Evolutionary conservation across 2,113 vertebrate genomes (phyloP).

Genomic region (Ophthalmolycus amberensis): DNA sequence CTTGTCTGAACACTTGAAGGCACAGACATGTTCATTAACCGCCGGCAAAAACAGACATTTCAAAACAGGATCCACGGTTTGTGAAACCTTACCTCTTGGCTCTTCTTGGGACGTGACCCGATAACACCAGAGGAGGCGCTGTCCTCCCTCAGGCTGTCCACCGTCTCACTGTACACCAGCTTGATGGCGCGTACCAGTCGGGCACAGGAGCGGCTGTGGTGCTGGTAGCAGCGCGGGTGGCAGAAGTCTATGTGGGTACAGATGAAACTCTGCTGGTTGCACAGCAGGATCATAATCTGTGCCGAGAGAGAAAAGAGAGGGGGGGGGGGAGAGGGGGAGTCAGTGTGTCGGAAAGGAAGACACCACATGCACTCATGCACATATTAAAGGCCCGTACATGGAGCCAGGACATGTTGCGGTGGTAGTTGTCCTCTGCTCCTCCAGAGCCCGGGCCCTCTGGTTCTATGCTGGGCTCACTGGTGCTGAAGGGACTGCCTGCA

Average conservation of each 20-base stretch:
- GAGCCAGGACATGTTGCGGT: conserved; percentile 98
- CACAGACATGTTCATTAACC: not conserved
- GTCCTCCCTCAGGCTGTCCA: conserved; percentile 92
- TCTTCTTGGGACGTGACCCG: conserved; percentile 89
- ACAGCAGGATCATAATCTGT: conserved; percentile 97
- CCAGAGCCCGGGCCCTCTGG: conserved; percentile 91
- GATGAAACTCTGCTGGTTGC: conserved; percentile 99
- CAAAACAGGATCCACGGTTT: not conserved
- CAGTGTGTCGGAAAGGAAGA: not conserved
- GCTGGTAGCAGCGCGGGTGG: conserved; percentile 97
- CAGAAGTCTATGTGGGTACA: conserved; percentile 97
- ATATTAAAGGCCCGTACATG: conserved; percentile 85
- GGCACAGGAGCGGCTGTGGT: conserved; percentile 96
- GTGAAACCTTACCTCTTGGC: conserved; percentile 88
- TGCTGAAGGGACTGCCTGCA: conserved; percentile 95
- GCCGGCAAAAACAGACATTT: not conserved
- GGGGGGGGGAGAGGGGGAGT: not conserved
- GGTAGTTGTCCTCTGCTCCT: conserved; percentile 94
- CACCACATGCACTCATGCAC: not conserved
- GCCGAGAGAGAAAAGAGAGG: conserved; percentile 46
- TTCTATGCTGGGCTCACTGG: conserved; percentile 98
- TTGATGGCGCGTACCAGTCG: conserved; percentile 97
- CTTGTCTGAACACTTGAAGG: conserved; percentile 91
- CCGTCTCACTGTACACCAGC: conserved; percentile 93
- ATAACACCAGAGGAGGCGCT: conserved; percentile 68